Percentiles rank a stretch among this genome's conserved stretches.
Conservation (phyloP, 1,140 invertebrate species). For the Cyclargus thomasi region DNA sequence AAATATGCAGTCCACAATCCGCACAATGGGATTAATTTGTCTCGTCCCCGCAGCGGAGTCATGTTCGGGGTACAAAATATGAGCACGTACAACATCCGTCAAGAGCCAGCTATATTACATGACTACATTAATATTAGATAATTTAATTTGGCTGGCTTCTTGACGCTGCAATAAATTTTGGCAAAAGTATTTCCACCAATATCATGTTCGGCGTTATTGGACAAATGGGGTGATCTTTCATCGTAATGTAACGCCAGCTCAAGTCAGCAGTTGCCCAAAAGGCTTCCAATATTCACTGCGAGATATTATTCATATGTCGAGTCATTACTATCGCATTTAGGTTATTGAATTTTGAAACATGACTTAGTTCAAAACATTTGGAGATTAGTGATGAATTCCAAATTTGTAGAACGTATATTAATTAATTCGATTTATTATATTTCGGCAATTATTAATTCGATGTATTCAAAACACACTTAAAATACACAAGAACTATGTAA, state of each 20-base stretch:
- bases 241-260: not conserved
- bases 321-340: not conserved
- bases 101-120: not conserved
- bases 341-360: not conserved
- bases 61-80: constrained; percentile 2
- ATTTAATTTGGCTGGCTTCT: constrained; percentile 3
- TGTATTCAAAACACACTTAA: not conserved
- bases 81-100: not conserved
- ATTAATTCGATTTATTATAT: too few relatives aligned
- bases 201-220: not conserved
- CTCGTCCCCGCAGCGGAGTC: not conserved
- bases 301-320: not conserved
- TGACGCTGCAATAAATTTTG: not conserved
- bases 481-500: not conserved
- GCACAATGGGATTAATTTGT: constrained; percentile 8
- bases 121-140: constrained; percentile 1
- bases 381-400: too few relatives aligned
- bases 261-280: not conserved
- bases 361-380: too few relatives aligned
- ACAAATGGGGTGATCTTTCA: not conserved
- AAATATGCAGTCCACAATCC: not conserved
- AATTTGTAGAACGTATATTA: too few relatives aligned
- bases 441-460: too few relatives aligned
- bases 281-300: not conserved
- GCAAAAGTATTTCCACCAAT: not conserved